Conservation (phyloP, 2,113 vertebrate species). For the Stomatorhinus ivindoensis region DNA sequence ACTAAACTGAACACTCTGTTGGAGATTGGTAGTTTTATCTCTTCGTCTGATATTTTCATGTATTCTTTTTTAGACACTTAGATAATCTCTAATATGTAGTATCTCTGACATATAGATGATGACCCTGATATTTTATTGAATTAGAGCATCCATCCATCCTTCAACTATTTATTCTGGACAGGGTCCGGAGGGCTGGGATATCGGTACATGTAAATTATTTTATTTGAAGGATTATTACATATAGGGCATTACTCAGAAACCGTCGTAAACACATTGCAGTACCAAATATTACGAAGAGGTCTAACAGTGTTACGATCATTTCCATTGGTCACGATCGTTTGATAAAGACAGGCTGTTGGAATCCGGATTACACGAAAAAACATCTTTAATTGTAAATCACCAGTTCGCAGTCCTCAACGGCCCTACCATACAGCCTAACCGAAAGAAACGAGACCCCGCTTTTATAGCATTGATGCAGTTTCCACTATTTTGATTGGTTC, state of each 20-base stretch:
- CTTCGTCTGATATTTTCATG: not conserved
- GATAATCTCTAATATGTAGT: not conserved
- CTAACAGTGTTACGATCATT: not conserved
- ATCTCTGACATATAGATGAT: not conserved
- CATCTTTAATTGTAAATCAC: not conserved
- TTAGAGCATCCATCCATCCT: not conserved
- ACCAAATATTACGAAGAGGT: not conserved
- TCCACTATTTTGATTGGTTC: constrained; percentile 42
- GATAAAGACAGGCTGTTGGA: not conserved
- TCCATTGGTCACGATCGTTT: not conserved
- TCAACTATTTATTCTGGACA: not conserved
- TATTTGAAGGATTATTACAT: not conserved
- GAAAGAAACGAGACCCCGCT: constrained; percentile 39
- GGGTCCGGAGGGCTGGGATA: not conserved
- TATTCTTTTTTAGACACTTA: not conserved
- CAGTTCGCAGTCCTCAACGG: not conserved
- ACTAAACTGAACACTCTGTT: not conserved
- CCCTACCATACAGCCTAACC: constrained; percentile 12
- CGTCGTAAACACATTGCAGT: not conserved
- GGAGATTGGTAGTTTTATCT: not conserved
- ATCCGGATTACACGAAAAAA: not conserved
- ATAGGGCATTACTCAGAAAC: not conserved
- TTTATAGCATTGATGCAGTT: not conserved
- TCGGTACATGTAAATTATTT: not conserved
- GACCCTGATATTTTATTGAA: not conserved